These are phyloP conservation scores for Australoheros facetus DNA, from an alignment of 2,797 vertebrate species.

Conservation along the genomic window DNA sequence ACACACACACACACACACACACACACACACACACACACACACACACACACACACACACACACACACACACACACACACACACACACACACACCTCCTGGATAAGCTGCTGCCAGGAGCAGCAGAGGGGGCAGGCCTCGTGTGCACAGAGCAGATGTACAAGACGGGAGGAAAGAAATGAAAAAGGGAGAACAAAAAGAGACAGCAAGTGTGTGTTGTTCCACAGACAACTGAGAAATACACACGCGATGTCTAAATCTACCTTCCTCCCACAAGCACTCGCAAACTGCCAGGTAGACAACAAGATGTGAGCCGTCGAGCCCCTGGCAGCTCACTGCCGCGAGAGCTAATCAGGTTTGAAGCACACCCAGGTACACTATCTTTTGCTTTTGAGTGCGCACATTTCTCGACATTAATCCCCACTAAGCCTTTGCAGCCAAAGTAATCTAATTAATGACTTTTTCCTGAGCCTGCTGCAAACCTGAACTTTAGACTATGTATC, in stretches of 20 bases:
- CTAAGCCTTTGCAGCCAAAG: conserved; percentile 78
- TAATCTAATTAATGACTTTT: conserved; percentile 84
- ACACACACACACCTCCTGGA: too few relatives aligned
- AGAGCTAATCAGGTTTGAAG: conserved; percentile 71
- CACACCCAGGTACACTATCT: conserved; percentile 79
- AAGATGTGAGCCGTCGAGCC: conserved; percentile 63
- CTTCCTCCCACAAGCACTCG: conserved; percentile 64
- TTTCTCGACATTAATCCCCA: conserved; percentile 79
- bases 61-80: too few relatives aligned
- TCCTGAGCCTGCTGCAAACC: conserved; percentile 49
- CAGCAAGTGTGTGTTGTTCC: conserved; percentile 45
- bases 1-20: too few relatives aligned
- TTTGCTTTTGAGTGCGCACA: conserved; percentile 67
- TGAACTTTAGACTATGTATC: conserved; percentile 33
- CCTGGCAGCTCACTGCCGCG: conserved; percentile 47
- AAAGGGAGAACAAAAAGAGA: conserved; percentile 17
- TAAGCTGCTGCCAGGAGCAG: conserved; percentile 58
- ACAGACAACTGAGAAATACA: conserved; percentile 66
- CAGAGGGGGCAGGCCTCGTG: conserved; percentile 46
- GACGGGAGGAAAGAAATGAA: conserved; percentile 48
- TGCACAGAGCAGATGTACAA: conserved; percentile 59
- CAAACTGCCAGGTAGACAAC: conserved; percentile 79
- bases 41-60: too few relatives aligned
- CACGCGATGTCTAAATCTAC: conserved; percentile 74
- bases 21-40: too few relatives aligned